Percentiles rank a stretch among this genome's conserved stretches.
Conservation (phyloP, 2,888 invertebrate genomes). For the Tridacna gigas region DNA sequence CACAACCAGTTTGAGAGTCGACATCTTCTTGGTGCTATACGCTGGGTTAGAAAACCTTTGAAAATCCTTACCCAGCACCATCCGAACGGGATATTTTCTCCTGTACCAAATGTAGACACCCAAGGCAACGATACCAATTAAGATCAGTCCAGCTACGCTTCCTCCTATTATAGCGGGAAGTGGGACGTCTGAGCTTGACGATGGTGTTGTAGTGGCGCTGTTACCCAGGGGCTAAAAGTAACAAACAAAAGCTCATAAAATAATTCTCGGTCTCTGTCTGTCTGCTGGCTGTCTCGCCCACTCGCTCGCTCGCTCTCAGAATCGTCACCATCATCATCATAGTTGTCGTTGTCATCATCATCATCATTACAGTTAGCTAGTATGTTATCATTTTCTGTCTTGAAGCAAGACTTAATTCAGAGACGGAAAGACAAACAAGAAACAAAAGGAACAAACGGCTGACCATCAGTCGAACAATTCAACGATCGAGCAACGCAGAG, state of each 20-base stretch:
- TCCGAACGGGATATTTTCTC: constrained; percentile 77
- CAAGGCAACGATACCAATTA: constrained; percentile 49
- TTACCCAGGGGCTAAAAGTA: constrained; percentile 30
- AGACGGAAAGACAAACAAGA: too few species aligned
- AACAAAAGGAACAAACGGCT: too few species aligned
- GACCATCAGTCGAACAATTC: too few species aligned
- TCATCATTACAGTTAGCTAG: too few species aligned
- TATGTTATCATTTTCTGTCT: too few species aligned
- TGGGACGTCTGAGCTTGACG: background rate
- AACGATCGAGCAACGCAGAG: too few species aligned
- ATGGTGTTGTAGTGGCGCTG: constrained; percentile 30
- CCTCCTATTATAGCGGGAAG: constrained; percentile 69
- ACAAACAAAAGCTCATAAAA: background rate
- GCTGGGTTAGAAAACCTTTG: constrained; percentile 75
- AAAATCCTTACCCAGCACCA: constrained; percentile 78
- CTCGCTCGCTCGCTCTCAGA: too few species aligned
- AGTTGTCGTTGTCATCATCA: too few species aligned
- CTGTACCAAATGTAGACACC: constrained; percentile 76
- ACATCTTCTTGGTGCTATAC: constrained; percentile 63
- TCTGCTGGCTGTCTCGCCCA: background rate
- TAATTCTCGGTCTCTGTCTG: background rate
- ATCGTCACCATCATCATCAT: too few species aligned
- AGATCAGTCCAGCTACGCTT: constrained; percentile 64
- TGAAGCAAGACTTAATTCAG: too few species aligned
- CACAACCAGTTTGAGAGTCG: constrained; percentile 65